phyloP scores from a whole-genome alignment of 92 coral and sea anemone species.

The Zoanthus gigantus region DNA sequence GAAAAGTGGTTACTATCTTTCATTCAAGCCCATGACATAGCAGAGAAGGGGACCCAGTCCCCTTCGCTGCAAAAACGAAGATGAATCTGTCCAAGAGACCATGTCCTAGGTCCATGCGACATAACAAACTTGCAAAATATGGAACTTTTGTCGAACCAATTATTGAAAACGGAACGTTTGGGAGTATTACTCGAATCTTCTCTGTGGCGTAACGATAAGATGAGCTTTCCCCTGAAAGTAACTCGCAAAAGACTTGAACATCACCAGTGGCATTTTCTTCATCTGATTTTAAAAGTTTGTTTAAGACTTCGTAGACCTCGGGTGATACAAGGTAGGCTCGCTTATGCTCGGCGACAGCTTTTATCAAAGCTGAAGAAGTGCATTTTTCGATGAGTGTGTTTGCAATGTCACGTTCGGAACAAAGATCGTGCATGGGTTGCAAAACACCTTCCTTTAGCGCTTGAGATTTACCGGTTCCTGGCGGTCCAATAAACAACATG shows the following conservation, averaged over 20 bases:
- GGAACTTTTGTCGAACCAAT: slow-evolving; percentile 56
- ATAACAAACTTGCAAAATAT: slow-evolving; percentile 35
- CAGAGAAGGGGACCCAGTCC: too few relatives aligned
- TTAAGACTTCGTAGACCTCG: slow-evolving; percentile 48
- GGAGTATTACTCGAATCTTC: slow-evolving; percentile 22
- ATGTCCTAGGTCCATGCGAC: slow-evolving; percentile 54
- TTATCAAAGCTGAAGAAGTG: neutral
- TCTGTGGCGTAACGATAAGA: slow-evolving; percentile 62
- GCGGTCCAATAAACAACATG: slow-evolving; percentile 55
- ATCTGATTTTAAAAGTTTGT: slow-evolving; percentile 49
- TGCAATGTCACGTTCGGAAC: slow-evolving; percentile 41
- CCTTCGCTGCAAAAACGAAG: slow-evolving; percentile 30
- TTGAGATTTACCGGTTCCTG: slow-evolving; percentile 65
- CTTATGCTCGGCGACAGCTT: slow-evolving; percentile 12
- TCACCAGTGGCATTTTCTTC: slow-evolving; percentile 58
- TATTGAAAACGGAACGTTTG: slow-evolving; percentile 54
- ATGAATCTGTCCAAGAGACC: slow-evolving; percentile 62
- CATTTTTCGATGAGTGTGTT: slow-evolving; percentile 42
- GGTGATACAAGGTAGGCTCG: slow-evolving; percentile 21
- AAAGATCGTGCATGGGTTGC: slow-evolving; percentile 41
- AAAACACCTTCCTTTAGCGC: slow-evolving; percentile 54
- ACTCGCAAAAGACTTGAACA: slow-evolving; percentile 39
- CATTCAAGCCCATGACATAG: too few relatives aligned
- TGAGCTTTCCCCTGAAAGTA: slow-evolving; percentile 55
- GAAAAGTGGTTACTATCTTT: too few relatives aligned